Conservation (phyloP, 2,113 vertebrate species). For the Crotalus viridis region DNA sequence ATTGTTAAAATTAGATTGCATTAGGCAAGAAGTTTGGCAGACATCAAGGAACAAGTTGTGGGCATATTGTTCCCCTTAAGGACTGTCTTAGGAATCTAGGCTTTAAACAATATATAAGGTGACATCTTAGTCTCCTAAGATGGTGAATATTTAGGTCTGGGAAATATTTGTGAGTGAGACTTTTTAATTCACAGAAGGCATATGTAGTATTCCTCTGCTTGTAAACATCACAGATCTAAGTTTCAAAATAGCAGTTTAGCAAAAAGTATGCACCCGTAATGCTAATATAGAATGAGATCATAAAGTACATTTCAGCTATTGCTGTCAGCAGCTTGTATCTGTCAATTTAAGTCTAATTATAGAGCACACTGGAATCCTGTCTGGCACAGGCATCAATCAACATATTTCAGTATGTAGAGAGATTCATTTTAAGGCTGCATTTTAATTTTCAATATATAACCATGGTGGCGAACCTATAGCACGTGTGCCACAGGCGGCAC, state of each 20-base stretch:
- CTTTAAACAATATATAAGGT: background rate
- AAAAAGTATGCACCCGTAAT: background rate
- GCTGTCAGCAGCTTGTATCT: background rate
- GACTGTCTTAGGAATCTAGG: background rate
- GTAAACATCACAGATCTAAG: background rate
- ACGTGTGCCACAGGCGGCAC: too few relatives aligned
- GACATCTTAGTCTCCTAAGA: background rate
- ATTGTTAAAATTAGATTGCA: background rate
- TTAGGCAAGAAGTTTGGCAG: background rate
- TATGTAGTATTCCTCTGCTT: background rate
- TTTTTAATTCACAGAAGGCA: background rate
- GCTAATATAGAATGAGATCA: background rate
- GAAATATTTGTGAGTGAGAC: background rate
- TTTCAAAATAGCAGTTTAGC: background rate
- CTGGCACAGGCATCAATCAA: background rate
- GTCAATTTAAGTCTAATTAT: background rate
- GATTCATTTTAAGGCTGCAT: background rate
- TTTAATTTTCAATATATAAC: background rate
- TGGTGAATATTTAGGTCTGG: background rate
- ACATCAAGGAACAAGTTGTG: background rate
- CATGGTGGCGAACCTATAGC: too few relatives aligned
- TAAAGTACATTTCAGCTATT: background rate
- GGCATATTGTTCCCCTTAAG: background rate
- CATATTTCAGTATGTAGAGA: background rate
- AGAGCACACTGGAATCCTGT: background rate